phyloP scores from a whole-genome alignment of 1,140 invertebrate species.

The Proales similis region DNA sequence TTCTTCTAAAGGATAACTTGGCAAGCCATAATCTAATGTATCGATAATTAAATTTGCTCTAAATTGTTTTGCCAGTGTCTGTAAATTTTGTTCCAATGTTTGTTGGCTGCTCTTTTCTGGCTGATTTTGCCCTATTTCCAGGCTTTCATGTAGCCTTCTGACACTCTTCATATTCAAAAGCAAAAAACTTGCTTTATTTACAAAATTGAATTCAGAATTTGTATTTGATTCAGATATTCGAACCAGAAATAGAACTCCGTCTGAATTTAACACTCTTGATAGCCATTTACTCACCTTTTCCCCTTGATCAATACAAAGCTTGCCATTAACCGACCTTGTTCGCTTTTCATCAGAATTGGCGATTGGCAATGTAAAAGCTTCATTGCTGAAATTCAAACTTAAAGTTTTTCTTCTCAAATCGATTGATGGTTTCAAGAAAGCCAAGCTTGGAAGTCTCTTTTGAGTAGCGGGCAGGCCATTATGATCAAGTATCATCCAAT shows the following conservation, averaged over 20 bases:
- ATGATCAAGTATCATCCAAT: slow-evolving; percentile 79
- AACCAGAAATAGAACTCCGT: background rate
- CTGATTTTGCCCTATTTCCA: background rate
- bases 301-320: background rate
- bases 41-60: slow-evolving; percentile 23
- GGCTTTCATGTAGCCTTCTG: background rate
- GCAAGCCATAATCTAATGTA: background rate
- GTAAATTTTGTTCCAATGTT: background rate
- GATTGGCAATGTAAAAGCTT: slow-evolving; percentile 17
- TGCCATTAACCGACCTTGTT: slow-evolving; percentile 68
- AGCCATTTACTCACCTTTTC: slow-evolving; percentile 13
- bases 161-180: slow-evolving; percentile 22
- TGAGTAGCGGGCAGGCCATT: slow-evolving; percentile 75
- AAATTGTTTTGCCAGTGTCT: slow-evolving; percentile 26
- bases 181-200: slow-evolving; percentile 32
- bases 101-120: background rate
- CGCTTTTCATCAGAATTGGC: slow-evolving; percentile 55
- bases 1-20: slow-evolving; percentile 18
- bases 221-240: background rate
- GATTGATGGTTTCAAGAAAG: slow-evolving; percentile 69
- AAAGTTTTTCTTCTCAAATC: slow-evolving; percentile 60
- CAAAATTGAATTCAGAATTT: background rate
- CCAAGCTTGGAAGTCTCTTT: slow-evolving; percentile 71
- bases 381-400: slow-evolving; percentile 52
- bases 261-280: background rate